phyloP scores from a whole-genome alignment of 2,113 vertebrate species.

The Macrotus californicus region DNA sequence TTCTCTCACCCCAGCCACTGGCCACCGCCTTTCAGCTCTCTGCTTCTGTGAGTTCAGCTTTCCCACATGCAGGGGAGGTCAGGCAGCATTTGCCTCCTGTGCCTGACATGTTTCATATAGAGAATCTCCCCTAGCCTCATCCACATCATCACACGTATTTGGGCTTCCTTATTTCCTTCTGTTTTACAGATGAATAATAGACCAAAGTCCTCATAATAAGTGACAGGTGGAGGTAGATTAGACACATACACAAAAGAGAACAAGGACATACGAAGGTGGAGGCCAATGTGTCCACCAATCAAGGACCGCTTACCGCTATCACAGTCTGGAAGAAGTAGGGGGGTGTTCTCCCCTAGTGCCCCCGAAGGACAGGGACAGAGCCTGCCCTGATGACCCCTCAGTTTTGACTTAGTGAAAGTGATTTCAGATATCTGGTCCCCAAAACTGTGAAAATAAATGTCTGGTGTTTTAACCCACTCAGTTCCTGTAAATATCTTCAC shows the following conservation, averaged over 20 bases:
- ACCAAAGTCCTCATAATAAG: background rate
- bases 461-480: background rate
- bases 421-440: background rate
- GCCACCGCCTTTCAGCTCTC: background rate
- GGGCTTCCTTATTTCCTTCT: background rate
- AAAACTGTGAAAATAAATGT: background rate
- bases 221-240: background rate
- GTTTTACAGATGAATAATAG: background rate
- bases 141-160: background rate
- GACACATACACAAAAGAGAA: background rate
- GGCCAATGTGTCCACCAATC: accelerated
- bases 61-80: background rate
- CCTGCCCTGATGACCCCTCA: background rate
- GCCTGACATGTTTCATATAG: no score
- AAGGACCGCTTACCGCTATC: background rate
- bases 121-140: background rate
- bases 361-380: background rate
- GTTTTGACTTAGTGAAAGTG: background rate
- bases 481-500: background rate
- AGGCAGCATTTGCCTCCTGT: background rate
- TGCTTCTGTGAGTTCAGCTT: background rate
- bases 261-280: no score
- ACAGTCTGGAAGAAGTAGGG: background rate
- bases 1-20: background rate
- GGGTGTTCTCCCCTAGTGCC: no score